Evolutionary conservation across 2,113 vertebrate species (phyloP), one percentile per base, ranked within the genome.

Genomic region (Cavia porcellus): DNA sequence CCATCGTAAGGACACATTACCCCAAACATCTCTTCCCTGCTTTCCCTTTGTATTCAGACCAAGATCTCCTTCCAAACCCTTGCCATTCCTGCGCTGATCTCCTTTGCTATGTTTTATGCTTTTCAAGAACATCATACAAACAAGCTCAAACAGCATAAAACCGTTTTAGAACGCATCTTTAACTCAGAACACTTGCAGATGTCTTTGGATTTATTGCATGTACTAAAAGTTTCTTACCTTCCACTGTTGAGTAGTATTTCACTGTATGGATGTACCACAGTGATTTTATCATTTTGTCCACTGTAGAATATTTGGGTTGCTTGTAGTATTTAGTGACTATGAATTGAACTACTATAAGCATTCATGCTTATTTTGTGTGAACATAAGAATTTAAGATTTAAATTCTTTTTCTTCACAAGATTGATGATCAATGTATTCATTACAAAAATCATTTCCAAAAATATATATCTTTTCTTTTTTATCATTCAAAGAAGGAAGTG

Each of bases 231-330:
- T 5, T 17, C 13, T 7, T 14, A 42, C 22, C 1, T 42, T 72
- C 28, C 10, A 3, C 17, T 12, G 66, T 22, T 3, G 55, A 10
- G 3, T 2, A 9, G 1, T 0, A 5, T 3, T 42, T 14, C 7
- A 1, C 0, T 7, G 13, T 1, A 0, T 1, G 28, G 17, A 32
- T 5, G 1, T 7, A 1, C n/a, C 50, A 1, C 0, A 5, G 38
- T 3, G 11, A 14, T 22, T 50, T 28, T 19, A 2, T 28, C 50
- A 13, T 10, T 30, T 17, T 42, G 25, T 0, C 35, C 4, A 5
- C 11, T 2, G 4, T n/a, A 2, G 17, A 28, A 2, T 11, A 35
- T 14, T 50, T 14, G 64, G 15, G 25, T 42, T 35, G 57, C 35
- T 50, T 30, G 25, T n/a, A 35, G 3, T 17, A 24, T 45, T 47